Evolutionary conservation across 2,888 invertebrate species (phyloP).

Genomic region (Leuctra nigra): DNA sequence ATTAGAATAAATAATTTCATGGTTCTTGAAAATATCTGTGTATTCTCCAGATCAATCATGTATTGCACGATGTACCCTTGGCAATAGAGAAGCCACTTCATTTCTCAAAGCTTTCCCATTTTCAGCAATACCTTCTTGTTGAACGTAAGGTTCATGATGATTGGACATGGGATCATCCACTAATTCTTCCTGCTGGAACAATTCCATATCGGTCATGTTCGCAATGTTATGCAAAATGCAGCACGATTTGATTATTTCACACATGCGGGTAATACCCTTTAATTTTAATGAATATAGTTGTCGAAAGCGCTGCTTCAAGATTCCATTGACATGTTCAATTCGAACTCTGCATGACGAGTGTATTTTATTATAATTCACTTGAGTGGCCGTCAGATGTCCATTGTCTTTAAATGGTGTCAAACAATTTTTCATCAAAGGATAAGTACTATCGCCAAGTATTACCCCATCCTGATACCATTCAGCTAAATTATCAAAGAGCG

Average conservation of each 20-base stretch:
- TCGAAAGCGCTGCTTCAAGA: slow-evolving; percentile 20
- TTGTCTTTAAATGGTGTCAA: slow-evolving; percentile 26
- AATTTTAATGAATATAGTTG: slow-evolving; percentile 7
- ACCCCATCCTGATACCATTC: neutral
- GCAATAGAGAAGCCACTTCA: neutral
- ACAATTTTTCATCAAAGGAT: slow-evolving; percentile 20
- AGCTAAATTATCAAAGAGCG: slow-evolving; percentile 15
- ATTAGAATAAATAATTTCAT: too few relatives aligned
- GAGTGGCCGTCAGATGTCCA: slow-evolving; percentile 21
- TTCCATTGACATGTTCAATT: slow-evolving; percentile 25
- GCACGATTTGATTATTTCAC: slow-evolving; percentile 5
- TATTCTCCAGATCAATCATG: too few relatives aligned
- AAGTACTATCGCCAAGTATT: slow-evolving; percentile 27
- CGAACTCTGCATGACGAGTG: slow-evolving; percentile 12
- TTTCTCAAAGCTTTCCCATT: neutral
- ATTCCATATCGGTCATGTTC: neutral
- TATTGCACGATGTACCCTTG: too few relatives aligned
- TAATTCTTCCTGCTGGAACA: neutral
- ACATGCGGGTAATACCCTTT: neutral
- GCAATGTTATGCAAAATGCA: slow-evolving; percentile 15
- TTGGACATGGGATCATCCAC: neutral
- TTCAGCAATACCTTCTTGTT: neutral
- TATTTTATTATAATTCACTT: slow-evolving; percentile 22
- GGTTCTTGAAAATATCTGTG: too few relatives aligned
- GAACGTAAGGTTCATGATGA: neutral